phyloP scores from a whole-genome alignment of 2,113 vertebrate species.

The Alces alces region DNA sequence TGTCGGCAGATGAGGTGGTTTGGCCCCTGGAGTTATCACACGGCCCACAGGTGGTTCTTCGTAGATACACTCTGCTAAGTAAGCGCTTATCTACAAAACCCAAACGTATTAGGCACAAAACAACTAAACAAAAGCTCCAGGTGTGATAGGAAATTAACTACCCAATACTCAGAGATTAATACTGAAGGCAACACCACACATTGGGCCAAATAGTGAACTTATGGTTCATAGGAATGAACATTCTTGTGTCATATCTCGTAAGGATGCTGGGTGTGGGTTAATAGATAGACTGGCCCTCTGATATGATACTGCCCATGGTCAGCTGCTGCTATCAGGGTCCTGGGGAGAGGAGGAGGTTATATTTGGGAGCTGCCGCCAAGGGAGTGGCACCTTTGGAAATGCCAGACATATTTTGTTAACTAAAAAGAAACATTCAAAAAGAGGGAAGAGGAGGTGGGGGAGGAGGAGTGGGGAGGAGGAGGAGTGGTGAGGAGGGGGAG shows the following conservation, averaged over 20 bases:
- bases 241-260: background rate
- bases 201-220: background rate
- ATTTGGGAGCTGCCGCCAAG: background rate
- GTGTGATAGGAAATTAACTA: background rate
- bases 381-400: background rate
- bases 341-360: background rate
- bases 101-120: background rate
- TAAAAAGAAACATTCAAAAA: background rate
- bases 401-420: background rate
- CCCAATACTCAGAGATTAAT: background rate
- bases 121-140: background rate
- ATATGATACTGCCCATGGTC: background rate
- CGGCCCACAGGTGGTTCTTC: background rate
- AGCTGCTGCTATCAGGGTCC: background rate
- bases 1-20: background rate
- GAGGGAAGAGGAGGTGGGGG: background rate
- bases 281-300: background rate
- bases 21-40: background rate
- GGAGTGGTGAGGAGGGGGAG: background rate
- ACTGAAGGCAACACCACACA: background rate
- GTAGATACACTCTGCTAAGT: background rate
- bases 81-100: background rate
- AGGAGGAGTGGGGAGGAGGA: background rate
- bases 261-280: background rate
- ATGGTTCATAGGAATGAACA: background rate